Evolutionary conservation across 2,113 vertebrate genomes (phyloP).

Genomic region (Scortum barcoo): DNA sequence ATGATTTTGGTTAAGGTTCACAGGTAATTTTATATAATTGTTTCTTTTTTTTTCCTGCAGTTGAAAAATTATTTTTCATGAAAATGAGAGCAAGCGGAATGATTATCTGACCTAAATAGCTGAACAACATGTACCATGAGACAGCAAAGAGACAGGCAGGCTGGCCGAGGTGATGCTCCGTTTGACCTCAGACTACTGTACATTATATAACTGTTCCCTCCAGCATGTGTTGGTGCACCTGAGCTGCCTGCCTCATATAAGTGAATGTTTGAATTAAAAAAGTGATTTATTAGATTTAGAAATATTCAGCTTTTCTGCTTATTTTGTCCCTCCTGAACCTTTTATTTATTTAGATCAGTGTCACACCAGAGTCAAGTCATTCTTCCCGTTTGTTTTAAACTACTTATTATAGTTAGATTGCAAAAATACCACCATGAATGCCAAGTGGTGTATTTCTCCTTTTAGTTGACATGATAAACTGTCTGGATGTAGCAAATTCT

Average conservation of each 20-base stretch:
- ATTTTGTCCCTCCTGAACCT: background rate
- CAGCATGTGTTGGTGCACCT: constrained; percentile 8
- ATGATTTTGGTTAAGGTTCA: background rate
- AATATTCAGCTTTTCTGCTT: background rate
- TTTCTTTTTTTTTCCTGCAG: background rate
- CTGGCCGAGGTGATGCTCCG: background rate
- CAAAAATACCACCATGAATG: background rate
- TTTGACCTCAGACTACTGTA: constrained; percentile 25
- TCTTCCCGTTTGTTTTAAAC: constrained; percentile 18
- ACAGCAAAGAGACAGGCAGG: background rate
- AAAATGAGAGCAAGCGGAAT: background rate
- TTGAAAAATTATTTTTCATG: background rate
- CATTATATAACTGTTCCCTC: constrained; percentile 23
- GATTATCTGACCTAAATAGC: background rate
- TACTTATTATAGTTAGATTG: background rate
- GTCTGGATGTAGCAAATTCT: background rate
- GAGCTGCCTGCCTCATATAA: background rate
- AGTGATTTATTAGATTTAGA: no score
- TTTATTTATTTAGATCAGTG: constrained; percentile 15
- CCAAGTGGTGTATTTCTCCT: background rate
- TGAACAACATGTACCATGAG: background rate
- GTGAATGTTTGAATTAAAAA: constrained; percentile 5
- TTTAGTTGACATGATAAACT: background rate
- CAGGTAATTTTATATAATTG: background rate
- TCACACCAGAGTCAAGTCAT: background rate